Conservation (phyloP, 2,888 invertebrate genomes). For the Pammene aurita region DNA sequence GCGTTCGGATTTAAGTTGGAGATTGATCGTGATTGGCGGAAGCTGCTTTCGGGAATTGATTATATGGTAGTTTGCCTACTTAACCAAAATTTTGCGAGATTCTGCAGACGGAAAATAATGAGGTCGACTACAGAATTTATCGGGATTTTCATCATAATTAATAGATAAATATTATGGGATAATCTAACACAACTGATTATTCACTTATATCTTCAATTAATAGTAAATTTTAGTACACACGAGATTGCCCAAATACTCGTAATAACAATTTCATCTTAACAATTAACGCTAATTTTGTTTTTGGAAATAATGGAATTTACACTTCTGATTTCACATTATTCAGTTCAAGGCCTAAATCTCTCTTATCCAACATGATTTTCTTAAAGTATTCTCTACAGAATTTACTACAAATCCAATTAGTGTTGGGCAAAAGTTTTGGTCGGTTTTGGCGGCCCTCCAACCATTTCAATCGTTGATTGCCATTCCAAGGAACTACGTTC, state of each 20-base stretch:
- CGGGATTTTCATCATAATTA: too few species aligned
- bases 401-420: constrained; percentile 75
- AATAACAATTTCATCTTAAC: too few species aligned
- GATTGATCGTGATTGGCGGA: constrained; percentile 17
- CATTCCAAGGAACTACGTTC: constrained; percentile 55
- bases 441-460: constrained; percentile 73
- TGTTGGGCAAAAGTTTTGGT: constrained; percentile 67
- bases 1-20: constrained; percentile 21
- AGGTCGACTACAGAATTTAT: too few species aligned
- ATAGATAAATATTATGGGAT: too few species aligned
- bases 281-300: too few species aligned
- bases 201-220: too few species aligned
- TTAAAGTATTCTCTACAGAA: constrained; percentile 51
- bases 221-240: too few species aligned
- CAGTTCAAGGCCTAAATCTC: too few species aligned
- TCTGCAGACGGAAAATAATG: neutral
- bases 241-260: too few species aligned
- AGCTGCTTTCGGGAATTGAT: constrained; percentile 19
- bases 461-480: constrained; percentile 67
- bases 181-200: too few species aligned
- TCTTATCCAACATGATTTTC: constrained; percentile 44
- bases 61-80: constrained; percentile 11
- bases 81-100: neutral
- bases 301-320: too few species aligned
- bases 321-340: too few species aligned